Percentiles rank a stretch among this genome's conserved stretches.
Conservation (phyloP, 2,888 invertebrate species). For the Sminthurinus aureus region DNA sequence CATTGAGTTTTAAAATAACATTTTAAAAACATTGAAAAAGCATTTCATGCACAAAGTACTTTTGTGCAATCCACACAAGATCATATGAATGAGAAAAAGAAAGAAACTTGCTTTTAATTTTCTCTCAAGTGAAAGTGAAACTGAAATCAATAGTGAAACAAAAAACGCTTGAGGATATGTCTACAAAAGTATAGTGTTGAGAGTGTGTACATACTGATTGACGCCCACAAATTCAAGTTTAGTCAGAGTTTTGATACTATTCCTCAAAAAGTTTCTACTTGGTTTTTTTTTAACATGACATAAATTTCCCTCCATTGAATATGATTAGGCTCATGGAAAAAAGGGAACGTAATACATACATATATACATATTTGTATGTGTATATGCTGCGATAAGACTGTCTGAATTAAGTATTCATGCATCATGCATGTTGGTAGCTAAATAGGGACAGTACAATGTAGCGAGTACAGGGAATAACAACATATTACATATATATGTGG, state of each 20-base stretch:
- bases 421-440: no score
- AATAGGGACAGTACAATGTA: neutral
- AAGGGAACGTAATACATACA: neutral
- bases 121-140: constrained; percentile 9
- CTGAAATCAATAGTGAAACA: constrained; percentile 12
- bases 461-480: neutral
- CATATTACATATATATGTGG: neutral
- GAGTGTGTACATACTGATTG: constrained; percentile 19
- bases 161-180: neutral
- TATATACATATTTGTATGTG: neutral
- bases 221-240: constrained; percentile 33
- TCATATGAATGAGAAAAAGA: no score
- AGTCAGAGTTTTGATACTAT: constrained; percentile 19
- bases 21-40: no score
- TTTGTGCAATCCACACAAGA: no score
- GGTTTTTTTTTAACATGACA: constrained; percentile 1
- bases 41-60: no score
- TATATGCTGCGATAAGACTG: neutral
- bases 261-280: constrained; percentile 12
- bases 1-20: no score
- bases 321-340: neutral
- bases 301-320: neutral
- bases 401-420: neutral
- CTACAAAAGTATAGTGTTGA: neutral
- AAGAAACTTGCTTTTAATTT: no score